Base-by-base conservation (phyloP, 2,113 vertebrate genomes). In the Dicerorhinus sumatrensis region DNA sequence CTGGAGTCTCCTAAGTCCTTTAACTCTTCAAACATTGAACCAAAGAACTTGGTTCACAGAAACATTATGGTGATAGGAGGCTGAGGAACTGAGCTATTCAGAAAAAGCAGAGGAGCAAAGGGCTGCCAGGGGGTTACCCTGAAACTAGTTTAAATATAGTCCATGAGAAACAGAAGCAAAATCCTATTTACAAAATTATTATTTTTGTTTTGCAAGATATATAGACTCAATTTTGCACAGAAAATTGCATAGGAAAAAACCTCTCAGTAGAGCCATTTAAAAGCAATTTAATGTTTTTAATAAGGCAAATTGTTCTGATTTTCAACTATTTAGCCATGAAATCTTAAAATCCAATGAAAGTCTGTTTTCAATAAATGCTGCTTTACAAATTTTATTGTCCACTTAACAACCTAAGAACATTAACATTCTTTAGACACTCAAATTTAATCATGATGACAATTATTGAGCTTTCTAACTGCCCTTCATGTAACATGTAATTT, bases 201-300 rank as follows among this genome's bases (percentile, higher is more conserved):
- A 91, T 89, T 97, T 97, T 96, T 96, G 86, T 92, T 97, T 94
- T 91, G 72, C 56, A 96, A 97, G 90, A 96, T 76, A 65, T 82
- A 96, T 58, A 23, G 92, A 94, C 62, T 97, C 67, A 98, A 97
- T 96, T 97, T 95, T 94, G 79, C 73, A 86, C 60, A 94, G 97
- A 97, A 98, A 97, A 97, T 96, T 98, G 84, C 94, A 87, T 56
- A 86, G 92, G 84, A 92, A 84, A 92, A 81, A 67, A 48, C 13
- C 31, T 90, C 95, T 88, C 98, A 36, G 79, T 51, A 81, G 97
- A 87, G 80, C 60, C 9, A 33, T 95, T 98, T 96, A 90, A 93
- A 95, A 92, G 93, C 72, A 97, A 94, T 97, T 97, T 94, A 95
- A 89, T 96, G 96, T 94, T 98, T 98, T 97, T 97, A 98, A 98